A percentile compares a stretch with the other conserved stretches of the same genome.
phyloP scores from a whole-genome alignment of 2,797 vertebrate genomes.

The Gymnoscopelus braueri region DNA sequence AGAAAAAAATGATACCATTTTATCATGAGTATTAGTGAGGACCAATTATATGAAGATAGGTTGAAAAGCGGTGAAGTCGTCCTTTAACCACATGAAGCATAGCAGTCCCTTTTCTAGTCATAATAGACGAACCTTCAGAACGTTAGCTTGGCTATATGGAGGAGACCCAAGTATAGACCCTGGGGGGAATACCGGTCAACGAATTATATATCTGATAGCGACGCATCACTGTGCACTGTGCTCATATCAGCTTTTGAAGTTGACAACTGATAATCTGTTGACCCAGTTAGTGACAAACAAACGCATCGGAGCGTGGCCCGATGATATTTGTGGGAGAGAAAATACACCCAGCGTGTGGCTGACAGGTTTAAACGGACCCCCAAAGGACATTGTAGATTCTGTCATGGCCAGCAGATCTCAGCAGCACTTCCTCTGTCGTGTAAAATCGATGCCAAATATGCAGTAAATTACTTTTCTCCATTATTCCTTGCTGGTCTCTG shows the following conservation, averaged over 20 bases:
- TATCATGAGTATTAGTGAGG: too few relatives aligned
- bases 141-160: too few relatives aligned
- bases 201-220: slow-evolving; percentile 33
- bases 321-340: slow-evolving; percentile 33
- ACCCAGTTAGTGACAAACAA: slow-evolving; percentile 46
- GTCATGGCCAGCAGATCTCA: slow-evolving; percentile 28
- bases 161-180: not conserved
- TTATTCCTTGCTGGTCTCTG: slow-evolving; percentile 56
- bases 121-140: not conserved
- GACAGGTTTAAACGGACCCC: slow-evolving; percentile 34
- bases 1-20: too few relatives aligned
- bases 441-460: slow-evolving; percentile 28
- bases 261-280: slow-evolving; percentile 57
- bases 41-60: too few relatives aligned
- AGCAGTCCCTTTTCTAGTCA: too few relatives aligned
- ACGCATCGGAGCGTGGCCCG: slow-evolving; percentile 26
- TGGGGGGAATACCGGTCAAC: too few relatives aligned
- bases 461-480: slow-evolving; percentile 50
- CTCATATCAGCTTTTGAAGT: slow-evolving; percentile 37
- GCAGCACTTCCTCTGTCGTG: slow-evolving; percentile 33
- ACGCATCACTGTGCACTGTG: slow-evolving; percentile 48
- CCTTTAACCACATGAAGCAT: slow-evolving; percentile 24
- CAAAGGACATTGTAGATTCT: slow-evolving; percentile 16
- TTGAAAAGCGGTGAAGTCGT: too few relatives aligned
- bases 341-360: slow-evolving; percentile 21